These are phyloP conservation scores for Psittacula derbiana DNA, from an alignment of 2,797 vertebrate genomes.

Conservation along the genomic window DNA sequence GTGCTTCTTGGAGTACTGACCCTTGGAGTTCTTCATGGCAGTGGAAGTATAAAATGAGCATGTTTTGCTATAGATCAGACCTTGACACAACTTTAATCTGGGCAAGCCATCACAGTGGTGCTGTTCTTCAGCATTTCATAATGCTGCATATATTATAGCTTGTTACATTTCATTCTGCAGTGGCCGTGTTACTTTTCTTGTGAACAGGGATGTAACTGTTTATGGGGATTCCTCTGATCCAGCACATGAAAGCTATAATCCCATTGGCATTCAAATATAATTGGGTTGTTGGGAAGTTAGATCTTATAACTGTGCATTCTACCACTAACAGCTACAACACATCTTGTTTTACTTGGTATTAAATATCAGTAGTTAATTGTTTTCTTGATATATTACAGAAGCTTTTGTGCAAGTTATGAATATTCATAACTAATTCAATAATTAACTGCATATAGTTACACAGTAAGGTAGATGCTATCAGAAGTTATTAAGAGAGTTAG, in stretches of 20 bases:
- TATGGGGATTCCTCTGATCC: neutral
- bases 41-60: neutral
- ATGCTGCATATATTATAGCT: neutral
- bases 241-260: neutral
- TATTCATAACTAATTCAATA: neutral
- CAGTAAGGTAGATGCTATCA: neutral
- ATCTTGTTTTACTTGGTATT: neutral
- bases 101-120: neutral
- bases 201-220: neutral
- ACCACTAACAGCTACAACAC: accelerated
- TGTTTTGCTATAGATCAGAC: neutral
- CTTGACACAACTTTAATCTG: neutral
- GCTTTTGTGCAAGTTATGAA: neutral
- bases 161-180: neutral
- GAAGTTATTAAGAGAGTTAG: neutral
- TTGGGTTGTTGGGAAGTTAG: neutral
- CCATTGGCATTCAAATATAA: neutral
- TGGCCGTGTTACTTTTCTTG: accelerated
- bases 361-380: neutral
- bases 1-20: neutral
- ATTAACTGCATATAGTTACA: neutral
- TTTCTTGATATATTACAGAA: neutral
- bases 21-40: neutral
- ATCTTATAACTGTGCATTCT: accelerated
- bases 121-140: neutral